These are phyloP conservation scores for Boulengeromyrus knoepffleri DNA, from an alignment of 2,113 vertebrate species.

Conservation along the genomic window DNA sequence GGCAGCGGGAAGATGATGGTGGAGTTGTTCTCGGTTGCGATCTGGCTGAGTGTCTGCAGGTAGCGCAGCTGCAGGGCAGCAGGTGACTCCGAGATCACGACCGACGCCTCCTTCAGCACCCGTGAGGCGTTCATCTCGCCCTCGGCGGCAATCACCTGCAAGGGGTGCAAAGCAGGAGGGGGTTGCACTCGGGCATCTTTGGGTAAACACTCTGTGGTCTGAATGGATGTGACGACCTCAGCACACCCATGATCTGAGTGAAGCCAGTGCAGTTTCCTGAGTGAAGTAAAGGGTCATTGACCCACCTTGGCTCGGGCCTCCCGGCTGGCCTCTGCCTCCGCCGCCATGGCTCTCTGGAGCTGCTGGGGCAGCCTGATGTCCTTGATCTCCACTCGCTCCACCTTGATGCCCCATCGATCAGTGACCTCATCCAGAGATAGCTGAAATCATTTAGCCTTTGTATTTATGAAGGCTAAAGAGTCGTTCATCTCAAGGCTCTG, in stretches of 20 bases:
- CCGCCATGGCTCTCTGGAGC: slow-evolving; percentile 80
- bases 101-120: slow-evolving; percentile 72
- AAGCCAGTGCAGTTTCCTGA: not conserved
- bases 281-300: not conserved
- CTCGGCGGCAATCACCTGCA: slow-evolving; percentile 53
- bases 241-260: not conserved
- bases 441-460: slow-evolving; percentile 41
- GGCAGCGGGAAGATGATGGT: slow-evolving; percentile 83
- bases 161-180: not conserved
- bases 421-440: slow-evolving; percentile 64
- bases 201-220: not conserved
- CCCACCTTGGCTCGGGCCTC: slow-evolving; percentile 77
- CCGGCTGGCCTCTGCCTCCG: slow-evolving; percentile 71
- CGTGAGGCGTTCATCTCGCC: slow-evolving; percentile 76
- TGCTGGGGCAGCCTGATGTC: slow-evolving; percentile 73
- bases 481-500: not conserved
- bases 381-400: slow-evolving; percentile 77
- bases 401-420: slow-evolving; percentile 70
- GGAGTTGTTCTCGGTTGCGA: slow-evolving; percentile 78
- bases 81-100: slow-evolving; percentile 66
- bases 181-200: not conserved
- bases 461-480: not conserved
- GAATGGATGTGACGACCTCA: not conserved
- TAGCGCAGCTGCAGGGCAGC: slow-evolving; percentile 72
- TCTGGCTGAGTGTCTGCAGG: slow-evolving; percentile 68